Evolutionary conservation across 2,888 invertebrate species (phyloP), one percentile per base, ranked within the genome.

Genomic region (Aphelenchoides bicaudatus): DNA sequence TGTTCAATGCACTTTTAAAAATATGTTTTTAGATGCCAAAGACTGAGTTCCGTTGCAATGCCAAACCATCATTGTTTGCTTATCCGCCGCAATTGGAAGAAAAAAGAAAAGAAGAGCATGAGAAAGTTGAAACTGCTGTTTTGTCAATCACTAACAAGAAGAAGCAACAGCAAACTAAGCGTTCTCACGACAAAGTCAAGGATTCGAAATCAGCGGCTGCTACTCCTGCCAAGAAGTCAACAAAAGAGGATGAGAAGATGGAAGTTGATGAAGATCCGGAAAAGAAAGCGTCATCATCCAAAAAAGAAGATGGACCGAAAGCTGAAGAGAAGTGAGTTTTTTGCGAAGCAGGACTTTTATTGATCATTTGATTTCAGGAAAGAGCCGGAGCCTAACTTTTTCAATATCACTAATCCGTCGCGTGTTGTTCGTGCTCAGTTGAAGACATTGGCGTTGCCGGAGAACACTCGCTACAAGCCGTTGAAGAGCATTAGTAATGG

Each of bases 81-180:
- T 99, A 99, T 79, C 94, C 96, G 0, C 90, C 96, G 6, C 88
- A 93, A 0, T 82, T 98, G 56, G 96, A 98, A 82, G 94, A 96
- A 80, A 96, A 98, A 84, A 96, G 96, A 83, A 90, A 93, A 63
- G 93, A 94, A 39, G 93, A 94, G 80, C 87, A 91, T 31, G 96
- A 98, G 80, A 91, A 96, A 78, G 93, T 98, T 2, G 91, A 93
- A 59, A 96, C 96, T 3, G 98, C 96, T 1, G 91, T 98, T 1
- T 84, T 98, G 48, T 92, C 92, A 78, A 94, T 94, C 75, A 94
- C 96, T 0, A 93, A 92, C 0, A 87, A 92, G 87, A 91, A 69
- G 90, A 91, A 79, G 86, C 86, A 43, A 88, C 88, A 59, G 28
- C 31, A 59, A 39, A 57, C 38, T 27, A 64, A 52, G 23, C 37